These are phyloP conservation scores for Apotomis betuletana DNA, from an alignment of 2,888 invertebrate genomes.

Conservation along the genomic window DNA sequence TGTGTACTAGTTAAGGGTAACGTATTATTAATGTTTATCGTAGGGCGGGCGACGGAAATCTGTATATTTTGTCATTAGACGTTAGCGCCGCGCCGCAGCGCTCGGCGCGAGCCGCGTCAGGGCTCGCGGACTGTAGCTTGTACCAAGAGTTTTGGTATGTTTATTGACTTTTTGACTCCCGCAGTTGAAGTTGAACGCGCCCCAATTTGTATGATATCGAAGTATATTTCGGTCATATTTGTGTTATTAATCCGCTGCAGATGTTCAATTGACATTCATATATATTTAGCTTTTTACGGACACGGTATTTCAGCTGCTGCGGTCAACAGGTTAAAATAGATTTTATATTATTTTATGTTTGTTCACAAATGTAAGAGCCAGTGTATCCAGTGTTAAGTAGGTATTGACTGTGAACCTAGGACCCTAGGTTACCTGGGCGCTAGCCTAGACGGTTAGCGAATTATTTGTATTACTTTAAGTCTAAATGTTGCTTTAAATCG, in stretches of 20 bases:
- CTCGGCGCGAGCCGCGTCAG: no score
- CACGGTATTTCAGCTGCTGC: background rate
- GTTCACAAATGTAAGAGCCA: conserved; percentile 30
- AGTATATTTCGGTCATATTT: background rate
- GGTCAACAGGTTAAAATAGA: conserved; percentile 1
- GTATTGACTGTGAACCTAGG: no score
- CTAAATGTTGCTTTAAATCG: conserved; percentile 28
- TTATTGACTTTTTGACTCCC: conserved; percentile 12
- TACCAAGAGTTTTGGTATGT: background rate
- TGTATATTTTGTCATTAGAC: conserved; percentile 18
- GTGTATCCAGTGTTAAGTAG: conserved; percentile 27
- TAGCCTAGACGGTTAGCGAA: conserved; percentile 18
- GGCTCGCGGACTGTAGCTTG: conserved; percentile 3
- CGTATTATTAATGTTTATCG: conserved; percentile 23
- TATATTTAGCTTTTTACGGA: no score
- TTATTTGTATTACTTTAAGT: conserved; percentile 28
- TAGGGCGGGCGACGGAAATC: conserved; percentile 12
- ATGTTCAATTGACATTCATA: no score
- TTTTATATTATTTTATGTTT: conserved; percentile 13
- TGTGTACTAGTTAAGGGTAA: conserved; percentile 32
- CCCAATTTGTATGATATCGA: background rate
- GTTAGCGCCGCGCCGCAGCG: no score
- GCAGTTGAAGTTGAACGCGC: background rate
- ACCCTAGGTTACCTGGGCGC: background rate
- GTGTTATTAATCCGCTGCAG: no score